Evolutionary conservation across 1,140 invertebrate species (phyloP).

Genomic region (Arion vulgaris): DNA sequence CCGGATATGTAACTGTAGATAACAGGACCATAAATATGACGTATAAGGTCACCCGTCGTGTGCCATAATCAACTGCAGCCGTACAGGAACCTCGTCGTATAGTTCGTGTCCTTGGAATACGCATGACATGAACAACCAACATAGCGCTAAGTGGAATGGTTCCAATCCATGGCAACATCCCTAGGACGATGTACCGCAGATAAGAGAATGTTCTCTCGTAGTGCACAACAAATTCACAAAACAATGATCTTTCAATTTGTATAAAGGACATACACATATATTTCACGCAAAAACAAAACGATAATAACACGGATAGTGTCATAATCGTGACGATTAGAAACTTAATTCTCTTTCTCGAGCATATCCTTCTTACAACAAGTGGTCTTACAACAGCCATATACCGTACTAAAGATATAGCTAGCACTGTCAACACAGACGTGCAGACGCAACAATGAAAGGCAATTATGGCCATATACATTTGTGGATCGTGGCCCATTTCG

Average conservation of each 20-base stretch:
- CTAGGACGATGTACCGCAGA: constrained; percentile 12
- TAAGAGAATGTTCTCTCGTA: constrained; percentile 9
- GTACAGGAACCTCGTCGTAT: constrained; percentile 15
- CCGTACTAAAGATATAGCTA: constrained; percentile 26
- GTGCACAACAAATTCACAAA: not conserved
- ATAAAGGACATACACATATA: constrained; percentile 19
- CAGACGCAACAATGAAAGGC: constrained; percentile 27
- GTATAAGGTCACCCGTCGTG: constrained; percentile 23
- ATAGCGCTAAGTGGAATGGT: constrained; percentile 23
- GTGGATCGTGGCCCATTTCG: constrained; percentile 32
- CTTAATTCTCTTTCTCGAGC: constrained; percentile 24
- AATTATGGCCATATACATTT: constrained; percentile 23
- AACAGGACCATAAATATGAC: constrained; percentile 27
- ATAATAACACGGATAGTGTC: not conserved
- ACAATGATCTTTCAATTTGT: not conserved
- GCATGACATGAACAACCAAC: constrained; percentile 18
- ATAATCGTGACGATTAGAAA: not conserved
- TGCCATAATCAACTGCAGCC: constrained; percentile 6
- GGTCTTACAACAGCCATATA: constrained; percentile 33
- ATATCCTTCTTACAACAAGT: constrained; percentile 21
- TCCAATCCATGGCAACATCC: constrained; percentile 26
- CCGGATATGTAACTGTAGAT: constrained; percentile 28
- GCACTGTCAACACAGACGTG: constrained; percentile 30
- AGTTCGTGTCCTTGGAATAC: constrained; percentile 11
- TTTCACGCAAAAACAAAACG: constrained; percentile 29